A percentile compares a stretch with the other conserved stretches of the same genome.
Conservation (phyloP, 1,140 invertebrate genomes). For the Ylistrum balloti region DNA sequence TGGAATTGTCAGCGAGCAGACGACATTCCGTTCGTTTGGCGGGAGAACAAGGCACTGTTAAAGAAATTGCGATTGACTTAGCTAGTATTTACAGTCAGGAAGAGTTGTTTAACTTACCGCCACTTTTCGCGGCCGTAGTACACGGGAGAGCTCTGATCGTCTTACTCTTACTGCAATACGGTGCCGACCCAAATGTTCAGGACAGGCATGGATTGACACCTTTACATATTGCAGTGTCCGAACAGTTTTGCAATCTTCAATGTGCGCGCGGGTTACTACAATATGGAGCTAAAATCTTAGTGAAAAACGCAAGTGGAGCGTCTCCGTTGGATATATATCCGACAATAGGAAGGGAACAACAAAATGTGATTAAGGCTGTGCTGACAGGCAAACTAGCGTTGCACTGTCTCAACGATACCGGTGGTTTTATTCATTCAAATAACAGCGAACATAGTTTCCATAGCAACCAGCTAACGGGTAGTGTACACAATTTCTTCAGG, state of each 20-base stretch:
- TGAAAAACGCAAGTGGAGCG: constrained; percentile 82
- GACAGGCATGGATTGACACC: constrained; percentile 85
- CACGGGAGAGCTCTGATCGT: constrained; percentile 84
- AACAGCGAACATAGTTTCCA: constrained; percentile 36
- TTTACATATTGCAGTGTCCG: constrained; percentile 84
- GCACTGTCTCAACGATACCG: constrained; percentile 53
- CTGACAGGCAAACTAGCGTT: constrained; percentile 52
- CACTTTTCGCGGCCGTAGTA: constrained; percentile 84
- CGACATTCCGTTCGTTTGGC: constrained; percentile 23
- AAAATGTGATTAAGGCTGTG: constrained; percentile 79
- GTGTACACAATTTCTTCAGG: constrained; percentile 56
- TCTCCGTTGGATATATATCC: constrained; percentile 77
- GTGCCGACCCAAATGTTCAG: constrained; percentile 82
- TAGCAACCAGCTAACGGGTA: constrained; percentile 53
- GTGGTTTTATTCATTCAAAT: constrained; percentile 41
- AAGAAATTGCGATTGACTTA: constrained; percentile 47
- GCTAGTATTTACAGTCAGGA: constrained; percentile 81
- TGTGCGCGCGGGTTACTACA: constrained; percentile 84
- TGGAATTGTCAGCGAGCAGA: neutral
- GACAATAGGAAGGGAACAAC: constrained; percentile 82
- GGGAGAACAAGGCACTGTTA: neutral
- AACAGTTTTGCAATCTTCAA: constrained; percentile 84
- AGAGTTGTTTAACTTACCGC: constrained; percentile 84
- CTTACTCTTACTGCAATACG: constrained; percentile 84
- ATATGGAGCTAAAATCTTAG: constrained; percentile 83